These are phyloP conservation scores for Gambelia wislizenii DNA, from an alignment of 2,797 vertebrate species.

Conservation along the genomic window DNA sequence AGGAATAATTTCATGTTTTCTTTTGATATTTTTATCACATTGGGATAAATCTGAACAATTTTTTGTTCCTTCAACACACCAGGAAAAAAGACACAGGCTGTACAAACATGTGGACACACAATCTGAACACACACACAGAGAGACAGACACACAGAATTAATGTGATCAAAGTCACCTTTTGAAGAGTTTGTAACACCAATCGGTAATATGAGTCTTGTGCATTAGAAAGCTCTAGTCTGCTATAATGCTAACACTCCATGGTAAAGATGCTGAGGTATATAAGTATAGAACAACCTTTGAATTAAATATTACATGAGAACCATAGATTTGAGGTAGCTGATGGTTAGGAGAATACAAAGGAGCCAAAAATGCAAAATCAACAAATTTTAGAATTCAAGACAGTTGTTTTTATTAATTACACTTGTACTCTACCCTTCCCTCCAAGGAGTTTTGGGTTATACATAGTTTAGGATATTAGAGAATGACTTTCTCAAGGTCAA, in stretches of 20 bases:
- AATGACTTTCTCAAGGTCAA: background rate
- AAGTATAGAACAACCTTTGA: slow-evolving; percentile 19
- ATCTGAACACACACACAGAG: too few relatives aligned
- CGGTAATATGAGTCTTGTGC: background rate
- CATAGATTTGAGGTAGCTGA: background rate
- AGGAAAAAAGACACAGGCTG: background rate
- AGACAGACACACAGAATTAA: background rate
- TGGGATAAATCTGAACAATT: background rate
- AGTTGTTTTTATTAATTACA: background rate
- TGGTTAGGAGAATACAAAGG: background rate
- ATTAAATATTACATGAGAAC: slow-evolving; percentile 18
- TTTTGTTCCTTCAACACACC: background rate
- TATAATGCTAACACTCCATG: slow-evolving; percentile 22
- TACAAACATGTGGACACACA: background rate
- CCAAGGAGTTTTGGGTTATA: background rate
- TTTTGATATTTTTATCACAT: background rate
- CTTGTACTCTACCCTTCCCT: too few relatives aligned
- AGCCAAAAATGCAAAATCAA: background rate
- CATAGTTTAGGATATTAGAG: background rate
- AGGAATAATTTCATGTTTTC: background rate
- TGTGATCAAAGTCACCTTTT: slow-evolving; percentile 10
- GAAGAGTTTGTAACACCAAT: background rate
- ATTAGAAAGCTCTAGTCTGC: background rate
- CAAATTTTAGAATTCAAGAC: background rate
- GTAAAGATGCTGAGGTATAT: slow-evolving; percentile 30